These are phyloP conservation scores for Uria aalge DNA, from an alignment of 2,113 vertebrate species.

Conservation along the genomic window DNA sequence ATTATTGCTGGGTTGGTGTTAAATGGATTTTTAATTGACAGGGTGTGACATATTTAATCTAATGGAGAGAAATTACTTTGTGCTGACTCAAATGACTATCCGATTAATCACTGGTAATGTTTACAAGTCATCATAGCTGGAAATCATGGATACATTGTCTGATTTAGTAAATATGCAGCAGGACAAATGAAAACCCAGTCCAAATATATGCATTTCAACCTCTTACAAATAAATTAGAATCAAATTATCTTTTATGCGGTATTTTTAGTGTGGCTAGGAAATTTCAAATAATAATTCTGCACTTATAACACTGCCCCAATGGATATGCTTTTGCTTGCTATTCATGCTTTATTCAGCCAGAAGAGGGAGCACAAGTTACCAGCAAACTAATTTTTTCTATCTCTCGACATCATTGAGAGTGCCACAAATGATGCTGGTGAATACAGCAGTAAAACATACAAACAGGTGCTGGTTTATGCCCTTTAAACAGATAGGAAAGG, in stretches of 20 bases:
- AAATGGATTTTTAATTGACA: constrained; percentile 42
- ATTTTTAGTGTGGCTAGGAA: not conserved
- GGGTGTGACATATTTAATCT: constrained; percentile 32
- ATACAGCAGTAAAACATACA: not conserved
- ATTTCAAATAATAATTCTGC: not conserved
- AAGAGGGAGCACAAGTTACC: constrained; percentile 47
- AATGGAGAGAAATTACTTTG: constrained; percentile 38
- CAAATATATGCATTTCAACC: not conserved
- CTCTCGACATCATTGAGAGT: not conserved
- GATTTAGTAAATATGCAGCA: constrained; percentile 23
- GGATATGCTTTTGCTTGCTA: not conserved
- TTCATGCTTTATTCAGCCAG: not conserved
- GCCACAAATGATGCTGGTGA: not conserved
- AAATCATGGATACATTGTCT: constrained; percentile 34
- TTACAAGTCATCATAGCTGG: constrained; percentile 25
- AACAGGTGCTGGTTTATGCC: not conserved
- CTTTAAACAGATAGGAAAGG: not conserved
- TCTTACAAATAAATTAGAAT: constrained; percentile 16
- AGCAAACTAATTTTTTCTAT: not conserved
- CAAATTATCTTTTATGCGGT: not conserved
- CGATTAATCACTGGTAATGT: constrained; percentile 23
- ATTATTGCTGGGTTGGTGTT: not conserved
- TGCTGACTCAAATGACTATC: constrained; percentile 10
- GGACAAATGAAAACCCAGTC: constrained; percentile 6
- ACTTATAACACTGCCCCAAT: not conserved